A percentile compares a stretch with the other conserved stretches of the same genome.
Conservation (phyloP, 2,888 invertebrate genomes). For the Coremacera marginata region DNA sequence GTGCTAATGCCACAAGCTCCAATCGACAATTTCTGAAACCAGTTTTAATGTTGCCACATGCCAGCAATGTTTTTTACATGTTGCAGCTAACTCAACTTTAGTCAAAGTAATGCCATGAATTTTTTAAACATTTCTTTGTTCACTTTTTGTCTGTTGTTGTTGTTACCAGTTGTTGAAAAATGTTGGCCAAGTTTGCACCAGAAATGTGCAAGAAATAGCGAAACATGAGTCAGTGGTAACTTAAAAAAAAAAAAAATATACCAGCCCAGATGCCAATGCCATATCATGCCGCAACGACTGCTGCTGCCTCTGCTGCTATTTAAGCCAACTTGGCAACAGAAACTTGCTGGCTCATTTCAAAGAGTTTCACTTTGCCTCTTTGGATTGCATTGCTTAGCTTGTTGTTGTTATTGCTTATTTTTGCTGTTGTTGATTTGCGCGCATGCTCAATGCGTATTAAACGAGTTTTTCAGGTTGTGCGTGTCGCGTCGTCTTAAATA, state of each 20-base stretch:
- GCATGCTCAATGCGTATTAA: background rate
- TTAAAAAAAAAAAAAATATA: background rate
- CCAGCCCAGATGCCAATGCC: slow-evolving; percentile 10
- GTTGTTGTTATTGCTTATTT: background rate
- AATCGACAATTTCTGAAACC: slow-evolving; percentile 11
- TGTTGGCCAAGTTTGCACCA: slow-evolving; percentile 29
- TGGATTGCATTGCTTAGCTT: slow-evolving; percentile 4
- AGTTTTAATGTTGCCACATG: slow-evolving; percentile 8
- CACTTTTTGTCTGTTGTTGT: background rate
- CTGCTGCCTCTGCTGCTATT: too few relatives aligned
- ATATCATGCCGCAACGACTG: background rate
- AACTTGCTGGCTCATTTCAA: background rate
- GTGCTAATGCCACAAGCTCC: background rate
- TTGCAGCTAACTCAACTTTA: background rate
- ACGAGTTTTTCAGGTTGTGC: slow-evolving; percentile 11
- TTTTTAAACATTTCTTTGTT: slow-evolving; percentile 12
- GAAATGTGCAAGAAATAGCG: background rate
- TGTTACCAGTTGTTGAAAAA: slow-evolving; percentile 1
- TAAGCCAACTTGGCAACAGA: background rate
- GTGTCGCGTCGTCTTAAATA: background rate
- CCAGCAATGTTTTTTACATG: slow-evolving; percentile 13
- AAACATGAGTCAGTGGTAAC: background rate
- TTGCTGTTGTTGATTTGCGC: background rate
- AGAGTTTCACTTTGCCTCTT: background rate
- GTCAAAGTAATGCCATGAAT: background rate